A percentile compares a stretch with the other conserved stretches of the same genome.
phyloP scores from a whole-genome alignment of 2,888 invertebrate genomes.

The Drosophila melanocephala region DNA sequence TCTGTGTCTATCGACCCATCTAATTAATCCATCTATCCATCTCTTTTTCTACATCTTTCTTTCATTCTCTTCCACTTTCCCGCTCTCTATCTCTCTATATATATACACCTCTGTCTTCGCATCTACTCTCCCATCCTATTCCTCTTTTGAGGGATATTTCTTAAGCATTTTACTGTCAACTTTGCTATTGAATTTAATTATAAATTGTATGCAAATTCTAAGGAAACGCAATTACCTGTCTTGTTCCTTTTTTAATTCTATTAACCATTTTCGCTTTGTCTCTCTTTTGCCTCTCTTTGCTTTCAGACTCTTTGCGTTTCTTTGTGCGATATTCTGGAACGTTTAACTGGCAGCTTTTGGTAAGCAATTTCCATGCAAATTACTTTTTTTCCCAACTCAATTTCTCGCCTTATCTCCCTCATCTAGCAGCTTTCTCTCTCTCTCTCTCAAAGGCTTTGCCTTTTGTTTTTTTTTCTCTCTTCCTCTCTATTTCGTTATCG shows the following conservation, averaged over 20 bases:
- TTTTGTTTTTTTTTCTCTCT: not conserved
- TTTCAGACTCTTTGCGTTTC: not conserved
- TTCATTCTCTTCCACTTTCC: not conserved
- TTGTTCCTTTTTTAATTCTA: not conserved
- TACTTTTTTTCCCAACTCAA: not conserved
- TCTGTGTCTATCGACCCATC: not conserved
- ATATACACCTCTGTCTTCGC: not conserved
- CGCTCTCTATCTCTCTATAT: not conserved
- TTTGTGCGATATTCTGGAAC: constrained; percentile 7
- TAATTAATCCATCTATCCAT: not conserved
- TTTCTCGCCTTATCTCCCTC: not conserved
- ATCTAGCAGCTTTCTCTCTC: not conserved
- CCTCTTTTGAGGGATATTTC: not conserved
- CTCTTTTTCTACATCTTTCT: not conserved
- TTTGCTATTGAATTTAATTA: not conserved
- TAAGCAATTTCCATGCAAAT: constrained; percentile 25
- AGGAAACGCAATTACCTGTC: not conserved
- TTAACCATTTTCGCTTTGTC: not conserved
- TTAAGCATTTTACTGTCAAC: not conserved
- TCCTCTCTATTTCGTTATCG: not conserved
- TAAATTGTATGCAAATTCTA: not conserved
- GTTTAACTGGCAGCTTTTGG: not conserved
- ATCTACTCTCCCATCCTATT: not conserved
- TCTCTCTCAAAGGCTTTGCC: not conserved
- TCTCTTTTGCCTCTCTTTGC: not conserved